A percentile compares a stretch with the other conserved stretches of the same genome.
These are phyloP conservation scores for Drosophila micromelanica DNA, from an alignment of 1,140 invertebrate species.

Conservation along the genomic window DNA sequence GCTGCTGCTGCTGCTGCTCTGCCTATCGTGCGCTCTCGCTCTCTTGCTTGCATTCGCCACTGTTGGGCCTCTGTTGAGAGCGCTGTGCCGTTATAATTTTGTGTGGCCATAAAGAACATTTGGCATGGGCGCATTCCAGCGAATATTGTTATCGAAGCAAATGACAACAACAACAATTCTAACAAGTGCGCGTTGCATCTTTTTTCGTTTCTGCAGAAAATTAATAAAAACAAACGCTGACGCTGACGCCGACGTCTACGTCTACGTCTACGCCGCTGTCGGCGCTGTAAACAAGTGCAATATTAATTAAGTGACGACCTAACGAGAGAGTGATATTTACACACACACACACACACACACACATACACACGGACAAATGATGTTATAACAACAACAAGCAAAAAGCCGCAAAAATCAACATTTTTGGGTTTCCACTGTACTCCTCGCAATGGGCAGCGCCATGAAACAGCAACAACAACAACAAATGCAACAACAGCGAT, in stretches of 20 bases:
- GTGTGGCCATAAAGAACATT: slow-evolving; percentile 56
- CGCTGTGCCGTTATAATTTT: slow-evolving; percentile 65
- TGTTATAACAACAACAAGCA: slow-evolving; percentile 29
- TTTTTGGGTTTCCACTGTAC: slow-evolving; percentile 60
- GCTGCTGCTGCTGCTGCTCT: slow-evolving; percentile 8
- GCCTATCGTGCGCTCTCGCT: slow-evolving; percentile 4
- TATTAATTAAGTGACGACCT: slow-evolving; percentile 64
- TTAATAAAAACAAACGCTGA: slow-evolving; percentile 5
- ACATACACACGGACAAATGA: slow-evolving; percentile 37
- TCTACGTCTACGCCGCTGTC: slow-evolving; percentile 2
- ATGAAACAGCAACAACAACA: slow-evolving; percentile 44
- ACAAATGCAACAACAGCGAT: slow-evolving; percentile 21
- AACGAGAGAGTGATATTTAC: slow-evolving; percentile 32
- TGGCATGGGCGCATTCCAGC: slow-evolving; percentile 46
- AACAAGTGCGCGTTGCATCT: slow-evolving; percentile 17
- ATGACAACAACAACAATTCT: slow-evolving; percentile 20
- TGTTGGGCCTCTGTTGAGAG: slow-evolving; percentile 1
- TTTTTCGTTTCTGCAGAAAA: slow-evolving; percentile 19
- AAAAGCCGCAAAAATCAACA: slow-evolving; percentile 34
- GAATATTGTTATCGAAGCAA: slow-evolving; percentile 42
- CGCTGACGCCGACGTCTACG: slow-evolving; percentile 1
- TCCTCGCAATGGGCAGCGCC: slow-evolving; percentile 54
- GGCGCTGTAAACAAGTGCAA: slow-evolving; percentile 68
- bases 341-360: slow-evolving; percentile 25
- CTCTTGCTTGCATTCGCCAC: slow-evolving; percentile 1